Evolutionary conservation across 2,113 vertebrate species (phyloP), one percentile per base, ranked within the genome.

Genomic region (Capra hircus): DNA sequence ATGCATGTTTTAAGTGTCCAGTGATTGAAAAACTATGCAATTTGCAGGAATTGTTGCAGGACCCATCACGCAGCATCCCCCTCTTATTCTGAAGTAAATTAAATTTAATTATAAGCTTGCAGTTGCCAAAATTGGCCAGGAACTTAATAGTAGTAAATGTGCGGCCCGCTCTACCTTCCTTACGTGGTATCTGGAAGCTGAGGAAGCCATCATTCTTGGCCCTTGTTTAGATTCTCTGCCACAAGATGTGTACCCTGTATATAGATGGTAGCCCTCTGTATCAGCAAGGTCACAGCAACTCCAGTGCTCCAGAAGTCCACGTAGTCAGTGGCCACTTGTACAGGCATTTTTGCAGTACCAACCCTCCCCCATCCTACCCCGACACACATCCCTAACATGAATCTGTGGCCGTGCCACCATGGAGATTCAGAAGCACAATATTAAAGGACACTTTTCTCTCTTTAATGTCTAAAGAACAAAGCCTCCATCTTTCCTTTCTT

Each of bases 191-290:
- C 14, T 88, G 13, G 30, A 80, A 80, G 55, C 7, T 23, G 30
- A 85, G n/a, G 64, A 23, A 6, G 16, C 30, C 30, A 28, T 60
- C 23, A 36, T 30, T 48, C 52, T 88, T 71, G 15, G 13, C 5
- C 6, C 11, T 21, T 4, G 7, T 6, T 52, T 59, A 40, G 25
- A 30, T 33, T 53, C 27, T 90, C 33, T 36, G 8, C 45, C 5
- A 6, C n/a, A 23, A 30, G 4, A 43, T 52, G 3, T 23, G 5
- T 52, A 23, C 13, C 14, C 2, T 78, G 50, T 60, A 1, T 55
- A 0, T 8, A 36, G 30, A 57, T 2, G 16, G 2, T 6, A 40
- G 12, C 0, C 1, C 15, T 43, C 23, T 81, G 28, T 5, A 23
- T 4, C 40, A 30, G 50, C 30, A 30, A 71, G 2, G 12, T 60